Percentiles rank a stretch among this genome's conserved stretches.
Evolutionary conservation across 2,888 invertebrate species (phyloP).

Genomic region (Drosophila austrosaltans): DNA sequence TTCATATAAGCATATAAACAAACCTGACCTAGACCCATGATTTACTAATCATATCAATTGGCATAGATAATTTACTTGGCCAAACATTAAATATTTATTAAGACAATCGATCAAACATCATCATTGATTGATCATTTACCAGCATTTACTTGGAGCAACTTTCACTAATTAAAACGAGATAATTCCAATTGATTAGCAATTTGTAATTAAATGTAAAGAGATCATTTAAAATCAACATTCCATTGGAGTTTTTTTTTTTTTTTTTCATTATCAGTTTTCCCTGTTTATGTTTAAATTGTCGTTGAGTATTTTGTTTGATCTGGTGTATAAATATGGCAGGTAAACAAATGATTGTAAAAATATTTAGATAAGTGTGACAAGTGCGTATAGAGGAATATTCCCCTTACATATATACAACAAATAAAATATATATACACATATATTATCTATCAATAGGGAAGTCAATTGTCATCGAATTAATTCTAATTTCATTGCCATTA

Average conservation of each 20-base stretch:
- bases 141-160: not conserved
- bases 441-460: conserved; percentile 50
- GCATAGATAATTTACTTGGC: conserved; percentile 5
- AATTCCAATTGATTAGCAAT: not conserved
- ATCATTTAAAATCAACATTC: conserved; percentile 1
- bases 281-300: conserved; percentile 14
- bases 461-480: conserved; percentile 28
- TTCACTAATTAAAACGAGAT: conserved; percentile 12
- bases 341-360: conserved; percentile 62
- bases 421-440: not conserved
- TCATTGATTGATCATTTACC: not conserved
- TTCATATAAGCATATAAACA: not conserved
- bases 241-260: not conserved
- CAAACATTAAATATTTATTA: conserved; percentile 6
- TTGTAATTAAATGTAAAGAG: conserved; percentile 6
- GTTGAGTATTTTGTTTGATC: conserved; percentile 42
- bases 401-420: not conserved
- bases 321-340: conserved; percentile 29
- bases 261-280: conserved; percentile 8
- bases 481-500: not conserved
- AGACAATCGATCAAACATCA: not conserved
- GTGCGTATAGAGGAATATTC: conserved; percentile 45
- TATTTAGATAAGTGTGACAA: conserved; percentile 66
- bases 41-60: conserved; percentile 9
- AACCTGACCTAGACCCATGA: conserved; percentile 19